Evolutionary conservation across 2,797 vertebrate genomes (phyloP).

Genomic region (Chiloscyllium punctatum): DNA sequence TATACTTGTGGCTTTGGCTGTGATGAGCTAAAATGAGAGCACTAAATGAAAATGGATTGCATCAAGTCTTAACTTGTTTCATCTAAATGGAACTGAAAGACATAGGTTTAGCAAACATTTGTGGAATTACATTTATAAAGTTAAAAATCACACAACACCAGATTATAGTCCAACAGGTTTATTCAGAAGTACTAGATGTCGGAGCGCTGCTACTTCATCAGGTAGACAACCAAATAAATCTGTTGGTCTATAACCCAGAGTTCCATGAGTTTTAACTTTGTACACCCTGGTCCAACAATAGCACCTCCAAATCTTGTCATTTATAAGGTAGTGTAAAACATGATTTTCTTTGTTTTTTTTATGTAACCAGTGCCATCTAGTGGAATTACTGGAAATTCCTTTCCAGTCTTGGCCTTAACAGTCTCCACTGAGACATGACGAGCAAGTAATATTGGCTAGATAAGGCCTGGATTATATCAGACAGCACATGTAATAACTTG

Average conservation of each 20-base stretch:
- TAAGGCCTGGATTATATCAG: background rate
- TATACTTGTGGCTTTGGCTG: background rate
- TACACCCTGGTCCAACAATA: too few species aligned
- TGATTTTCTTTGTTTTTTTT: background rate
- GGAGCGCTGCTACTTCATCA: too few species aligned
- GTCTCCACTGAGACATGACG: background rate
- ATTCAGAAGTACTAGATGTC: too few species aligned
- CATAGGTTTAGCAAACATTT: background rate
- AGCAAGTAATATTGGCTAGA: background rate
- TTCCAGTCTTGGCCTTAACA: background rate
- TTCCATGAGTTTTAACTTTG: too few species aligned
- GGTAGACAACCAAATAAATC: too few species aligned
- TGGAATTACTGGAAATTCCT: background rate
- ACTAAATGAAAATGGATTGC: background rate
- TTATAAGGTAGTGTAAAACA: too few species aligned
- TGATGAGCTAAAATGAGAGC: background rate
- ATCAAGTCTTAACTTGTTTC: background rate
- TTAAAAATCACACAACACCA: too few species aligned
- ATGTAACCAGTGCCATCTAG: conserved; percentile 30
- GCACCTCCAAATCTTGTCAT: too few species aligned
- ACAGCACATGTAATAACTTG: background rate
- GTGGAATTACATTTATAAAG: background rate
- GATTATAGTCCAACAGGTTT: too few species aligned
- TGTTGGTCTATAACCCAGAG: too few species aligned
- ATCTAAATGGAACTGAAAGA: too few species aligned